Conservation (phyloP, 2,888 invertebrate species). For the Lydus trimaculatus region DNA sequence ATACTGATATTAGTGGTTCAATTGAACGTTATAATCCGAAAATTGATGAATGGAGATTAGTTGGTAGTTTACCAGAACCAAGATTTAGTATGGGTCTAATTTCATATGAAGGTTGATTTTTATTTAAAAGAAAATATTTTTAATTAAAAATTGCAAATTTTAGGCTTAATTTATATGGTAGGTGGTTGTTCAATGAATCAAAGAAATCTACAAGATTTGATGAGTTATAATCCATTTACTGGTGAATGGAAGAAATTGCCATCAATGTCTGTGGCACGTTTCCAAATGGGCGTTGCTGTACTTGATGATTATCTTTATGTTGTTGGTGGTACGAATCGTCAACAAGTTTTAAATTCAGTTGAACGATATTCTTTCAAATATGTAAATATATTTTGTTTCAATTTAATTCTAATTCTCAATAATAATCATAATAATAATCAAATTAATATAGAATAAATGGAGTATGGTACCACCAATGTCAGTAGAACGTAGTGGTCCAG, state of each 20-base stretch:
- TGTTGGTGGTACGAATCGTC: slow-evolving; percentile 87
- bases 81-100: slow-evolving; percentile 93
- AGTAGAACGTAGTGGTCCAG: slow-evolving; percentile 81
- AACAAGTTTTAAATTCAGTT: slow-evolving; percentile 81
- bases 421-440: slow-evolving; percentile 17
- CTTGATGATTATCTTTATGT: slow-evolving; percentile 85
- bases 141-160: no score
- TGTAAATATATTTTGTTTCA: slow-evolving; percentile 60
- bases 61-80: slow-evolving; percentile 82
- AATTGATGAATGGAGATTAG: slow-evolving; percentile 77
- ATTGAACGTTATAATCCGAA: slow-evolving; percentile 89
- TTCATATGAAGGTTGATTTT: slow-evolving; percentile 71
- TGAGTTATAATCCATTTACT: slow-evolving; percentile 82
- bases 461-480: slow-evolving; percentile 76
- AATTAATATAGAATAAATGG: slow-evolving; percentile 74
- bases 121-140: no score
- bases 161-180: slow-evolving; percentile 79
- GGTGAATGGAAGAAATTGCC: slow-evolving; percentile 81
- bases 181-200: slow-evolving; percentile 87
- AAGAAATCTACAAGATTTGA: slow-evolving; percentile 80
- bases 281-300: slow-evolving; percentile 90
- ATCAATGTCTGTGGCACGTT: slow-evolving; percentile 81
- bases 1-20: slow-evolving; percentile 86
- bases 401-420: neutral
- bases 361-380: slow-evolving; percentile 84